Evolutionary conservation across 1,140 invertebrate genomes (phyloP), one percentile per base, ranked within the genome.

Genomic region (Eriocheir sinensis): DNA sequence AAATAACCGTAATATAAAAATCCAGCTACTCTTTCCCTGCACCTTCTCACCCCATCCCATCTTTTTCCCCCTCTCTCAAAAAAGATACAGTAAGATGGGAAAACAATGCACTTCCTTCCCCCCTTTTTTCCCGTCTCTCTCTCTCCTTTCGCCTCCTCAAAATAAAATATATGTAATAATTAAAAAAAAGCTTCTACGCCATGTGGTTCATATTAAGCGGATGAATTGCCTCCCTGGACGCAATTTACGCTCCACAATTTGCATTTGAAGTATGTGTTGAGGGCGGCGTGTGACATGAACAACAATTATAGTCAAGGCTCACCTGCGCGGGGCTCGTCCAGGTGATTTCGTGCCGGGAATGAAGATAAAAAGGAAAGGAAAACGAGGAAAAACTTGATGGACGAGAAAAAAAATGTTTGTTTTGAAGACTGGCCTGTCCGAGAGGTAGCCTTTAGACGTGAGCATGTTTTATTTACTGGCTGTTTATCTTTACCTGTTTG

Each of bases 161-260:
- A 53, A 9, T 53, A 53, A 9, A 17, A 15, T 53, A 9, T 0
- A 53, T 3, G 12, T 1, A 2, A 53, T 2, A 53, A 53, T 0
- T 53, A 3, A 53, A 53, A 53, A 21, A 53, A 53, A 53, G 21
- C 12, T 17, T 15, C 44, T 15, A 53, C 60, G 60, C 4, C 44
- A 48, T 48, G 44, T 48, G 44, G 4, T 72, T 72, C 0, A 72
- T n/a, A n/a, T 72, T 72, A 72, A 72, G 60, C 27, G 6, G 60
- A 72, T 72, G n/a, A 72, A 72, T 72, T n/a, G n/a, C 60, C 27
- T 72, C 4, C 60, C 60, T 72, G 1, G 60, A 72, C 17, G 60
- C n/a, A 72, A 72, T 72, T 72, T 72, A 72, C n/a, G 60, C 60
- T n/a, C 60, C 6, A 72, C 60, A 72, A 72, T 72, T 72, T 72